Base-by-base conservation (phyloP, 2,113 vertebrate genomes). In the Callaeas wilsoni region DNA sequence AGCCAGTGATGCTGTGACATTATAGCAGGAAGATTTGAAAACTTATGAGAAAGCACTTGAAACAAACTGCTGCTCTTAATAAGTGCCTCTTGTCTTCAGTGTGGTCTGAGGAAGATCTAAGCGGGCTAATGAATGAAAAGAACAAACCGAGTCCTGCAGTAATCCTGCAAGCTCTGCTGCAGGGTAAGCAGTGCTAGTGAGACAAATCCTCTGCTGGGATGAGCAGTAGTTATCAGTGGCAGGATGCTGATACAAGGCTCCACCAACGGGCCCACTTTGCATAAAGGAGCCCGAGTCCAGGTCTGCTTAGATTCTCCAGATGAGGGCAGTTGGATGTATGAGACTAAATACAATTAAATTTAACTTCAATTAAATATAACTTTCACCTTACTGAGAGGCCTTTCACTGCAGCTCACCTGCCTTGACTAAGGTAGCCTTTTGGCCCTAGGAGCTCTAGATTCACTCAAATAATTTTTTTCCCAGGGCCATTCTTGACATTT, bases 91-190 rank as follows among this genome's bases (percentile, higher is more conserved):
- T 77, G 75, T 90, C 92, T 97, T 94, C 86, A 69, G 89, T 84
- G 89, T 86, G 93, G 93, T 93, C 92, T 95, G 88, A 90, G 76
- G 62, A 89, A 94, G 79, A 97, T 92, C 90, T 89, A 81, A 96
- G 86, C 0, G 1, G 93, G 56, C n/a, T 92, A 94, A 93, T 64
- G 76, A 93, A 93, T 71, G 80, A 87, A 69, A 86, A 85, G 91
- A 93, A 81, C 64, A 90, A 83, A 47, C 64, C 2, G 2, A 62
- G 73, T 60, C 76, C 92, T 68, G 65, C 69, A 32, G 56, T 37
- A 81, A 88, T 82, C 60, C 88, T 87, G 49, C 57, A 53, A 71
- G 77, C 70, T 88, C 71, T 47, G 21, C 79, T 59, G 64, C 56
- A 52, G 84, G 82, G 62, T 41, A 41, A 92, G 90, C 23, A 89